Base-by-base conservation (phyloP, 1,140 invertebrate genomes). In the Bombus pyrosoma region DNA sequence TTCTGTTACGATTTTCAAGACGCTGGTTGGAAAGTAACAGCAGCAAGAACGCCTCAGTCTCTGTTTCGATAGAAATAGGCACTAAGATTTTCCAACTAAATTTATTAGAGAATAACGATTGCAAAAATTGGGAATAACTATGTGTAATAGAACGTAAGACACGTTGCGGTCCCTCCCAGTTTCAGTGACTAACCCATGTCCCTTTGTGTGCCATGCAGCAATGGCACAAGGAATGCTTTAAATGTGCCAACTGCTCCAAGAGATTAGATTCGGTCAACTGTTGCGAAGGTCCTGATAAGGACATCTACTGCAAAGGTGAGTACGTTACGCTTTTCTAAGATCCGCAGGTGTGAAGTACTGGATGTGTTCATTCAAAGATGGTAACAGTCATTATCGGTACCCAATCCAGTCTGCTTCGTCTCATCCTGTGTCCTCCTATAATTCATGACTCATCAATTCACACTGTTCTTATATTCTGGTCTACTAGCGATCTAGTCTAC, bases 231-330 rank as follows among this genome's bases (percentile, higher is more conserved):
- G 97, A 98, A 96, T 99, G 98, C 96, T 99, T 98, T 97, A 98
- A 98, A 96, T 99, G 98, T 96, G 98, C 96, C 92, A 97, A 97
- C 91, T 99, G 99, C 96, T 96, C 96, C 93, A 99, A 99, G 96
- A 96, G 98, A 95, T 96, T 99, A 95, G 99, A 99, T 96, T 99
- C 99, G 85, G 97, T 98, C 90, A 98, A 98, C 95, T 98, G 98
- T 96, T 98, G 98, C 95, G 98, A 99, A 95, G 98, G 97, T 92
- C 98, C 99, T 91, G 98, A 99, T 94, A 98, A 98, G 95, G 98
- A 99, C 94, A 98, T 99, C 95, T 99, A 99, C 96, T 99, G 99
- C 96, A 98, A 98, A 98, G 98, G 98, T 98, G 96, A 95, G 96
- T 92, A 69, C 41, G 43, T 34, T 34, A 28, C 43, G 69, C 71